Percentiles rank a stretch among this genome's conserved stretches.
These are phyloP conservation scores for Cynodonichthys magdalenae DNA, from an alignment of 2,797 vertebrate genomes.

Conservation along the genomic window DNA sequence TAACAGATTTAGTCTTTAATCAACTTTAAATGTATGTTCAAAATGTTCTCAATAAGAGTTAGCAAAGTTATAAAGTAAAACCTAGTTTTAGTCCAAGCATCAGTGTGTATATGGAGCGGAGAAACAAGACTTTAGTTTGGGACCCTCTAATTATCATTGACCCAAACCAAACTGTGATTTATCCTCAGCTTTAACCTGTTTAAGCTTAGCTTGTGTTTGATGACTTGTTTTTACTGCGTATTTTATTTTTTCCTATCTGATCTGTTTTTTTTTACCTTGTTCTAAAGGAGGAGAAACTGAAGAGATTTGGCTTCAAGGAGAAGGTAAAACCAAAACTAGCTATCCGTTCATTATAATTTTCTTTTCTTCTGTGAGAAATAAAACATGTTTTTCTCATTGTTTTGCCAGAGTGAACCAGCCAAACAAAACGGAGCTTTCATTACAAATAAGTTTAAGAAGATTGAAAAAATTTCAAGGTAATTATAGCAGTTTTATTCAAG, in stretches of 20 bases:
- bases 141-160: too few species aligned
- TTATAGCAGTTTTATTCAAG: not conserved
- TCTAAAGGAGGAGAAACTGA: constrained; percentile 74
- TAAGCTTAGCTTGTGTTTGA: too few species aligned
- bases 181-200: too few species aligned
- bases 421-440: constrained; percentile 82
- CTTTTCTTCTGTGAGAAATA: not conserved
- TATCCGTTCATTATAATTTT: not conserved
- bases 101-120: too few species aligned
- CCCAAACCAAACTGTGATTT: too few species aligned
- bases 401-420: constrained; percentile 63
- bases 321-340: constrained; percentile 64
- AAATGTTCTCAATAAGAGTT: too few species aligned
- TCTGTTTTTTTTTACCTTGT: constrained; percentile 17
- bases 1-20: too few species aligned
- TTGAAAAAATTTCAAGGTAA: constrained; percentile 88
- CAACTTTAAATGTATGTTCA: too few species aligned
- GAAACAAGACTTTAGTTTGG: too few species aligned
- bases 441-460: constrained; percentile 87
- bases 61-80: too few species aligned
- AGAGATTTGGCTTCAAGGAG: constrained; percentile 74
- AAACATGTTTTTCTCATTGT: not conserved
- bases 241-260: not conserved
- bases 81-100: too few species aligned
- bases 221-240: too few species aligned